Evolutionary conservation across 1,140 invertebrate genomes (phyloP).

Genomic region (Mercenaria mercenaria): DNA sequence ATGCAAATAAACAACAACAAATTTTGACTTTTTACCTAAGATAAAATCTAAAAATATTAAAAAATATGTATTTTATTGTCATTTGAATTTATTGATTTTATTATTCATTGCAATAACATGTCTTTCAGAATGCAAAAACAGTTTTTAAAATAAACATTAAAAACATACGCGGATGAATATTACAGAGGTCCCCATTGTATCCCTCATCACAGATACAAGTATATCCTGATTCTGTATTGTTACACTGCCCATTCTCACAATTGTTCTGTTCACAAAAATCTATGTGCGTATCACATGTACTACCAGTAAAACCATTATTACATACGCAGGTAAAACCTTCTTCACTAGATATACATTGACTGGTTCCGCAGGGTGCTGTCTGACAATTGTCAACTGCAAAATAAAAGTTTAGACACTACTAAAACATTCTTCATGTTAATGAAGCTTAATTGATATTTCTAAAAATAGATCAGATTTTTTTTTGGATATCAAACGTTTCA

Average conservation of each 20-base stretch:
- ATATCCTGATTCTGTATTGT: neutral
- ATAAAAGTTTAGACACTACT: neutral
- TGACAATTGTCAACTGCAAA: neutral
- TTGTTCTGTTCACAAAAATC: neutral
- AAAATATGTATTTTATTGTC: no score
- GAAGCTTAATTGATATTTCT: no score
- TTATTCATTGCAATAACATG: no score
- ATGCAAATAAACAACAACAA: no score
- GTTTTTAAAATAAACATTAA: neutral
- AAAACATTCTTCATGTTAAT: no score
- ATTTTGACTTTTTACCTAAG: no score
- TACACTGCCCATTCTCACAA: neutral
- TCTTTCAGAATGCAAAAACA: no score
- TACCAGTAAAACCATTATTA: neutral
- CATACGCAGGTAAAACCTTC: neutral
- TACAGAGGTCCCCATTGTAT: neutral
- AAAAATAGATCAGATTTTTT: no score
- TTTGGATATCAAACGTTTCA: no score
- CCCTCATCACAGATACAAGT: neutral
- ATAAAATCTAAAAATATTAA: no score
- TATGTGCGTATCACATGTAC: neutral
- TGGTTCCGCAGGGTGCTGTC: neutral
- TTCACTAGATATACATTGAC: neutral
- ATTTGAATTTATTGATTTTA: no score
- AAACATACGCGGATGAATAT: neutral